Percentiles rank a stretch among this genome's conserved stretches.
Evolutionary conservation across 2,888 invertebrate species (phyloP).

Genomic region (Balanococcus diminutus): DNA sequence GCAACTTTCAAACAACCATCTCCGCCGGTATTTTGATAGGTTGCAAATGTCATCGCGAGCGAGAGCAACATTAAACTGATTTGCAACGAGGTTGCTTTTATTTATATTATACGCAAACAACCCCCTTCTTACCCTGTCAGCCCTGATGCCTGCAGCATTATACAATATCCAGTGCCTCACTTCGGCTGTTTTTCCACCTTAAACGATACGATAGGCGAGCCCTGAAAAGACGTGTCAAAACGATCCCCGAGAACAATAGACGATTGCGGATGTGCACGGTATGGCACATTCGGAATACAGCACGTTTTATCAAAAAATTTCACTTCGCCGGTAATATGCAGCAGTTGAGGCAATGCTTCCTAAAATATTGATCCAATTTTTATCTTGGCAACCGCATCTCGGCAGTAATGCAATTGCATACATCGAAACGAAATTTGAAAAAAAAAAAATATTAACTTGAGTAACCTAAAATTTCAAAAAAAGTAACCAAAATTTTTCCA

Average conservation of each 20-base stretch:
- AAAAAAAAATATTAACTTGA: too few relatives aligned
- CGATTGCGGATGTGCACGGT: not conserved
- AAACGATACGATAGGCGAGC: not conserved
- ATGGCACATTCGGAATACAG: not conserved
- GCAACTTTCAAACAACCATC: not conserved
- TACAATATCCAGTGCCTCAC: not conserved
- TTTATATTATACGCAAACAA: not conserved
- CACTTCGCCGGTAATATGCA: not conserved
- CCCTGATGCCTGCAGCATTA: too few relatives aligned
- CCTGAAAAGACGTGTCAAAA: conserved; percentile 17
- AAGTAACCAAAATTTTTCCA: too few relatives aligned
- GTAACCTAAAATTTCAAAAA: too few relatives aligned
- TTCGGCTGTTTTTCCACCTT: not conserved
- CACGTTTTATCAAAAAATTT: not conserved
- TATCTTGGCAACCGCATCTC: too few relatives aligned
- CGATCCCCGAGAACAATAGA: conserved; percentile 2
- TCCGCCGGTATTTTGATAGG: not conserved
- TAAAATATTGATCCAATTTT: not conserved
- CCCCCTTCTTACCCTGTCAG: not conserved
- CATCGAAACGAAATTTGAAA: too few relatives aligned
- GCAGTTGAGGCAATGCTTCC: not conserved
- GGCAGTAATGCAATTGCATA: too few relatives aligned
- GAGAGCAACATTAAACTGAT: not conserved
- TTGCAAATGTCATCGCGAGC: not conserved
- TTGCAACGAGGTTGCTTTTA: not conserved